Conservation (phyloP, 2,797 vertebrate species). For the Clarias laeviceps region DNA sequence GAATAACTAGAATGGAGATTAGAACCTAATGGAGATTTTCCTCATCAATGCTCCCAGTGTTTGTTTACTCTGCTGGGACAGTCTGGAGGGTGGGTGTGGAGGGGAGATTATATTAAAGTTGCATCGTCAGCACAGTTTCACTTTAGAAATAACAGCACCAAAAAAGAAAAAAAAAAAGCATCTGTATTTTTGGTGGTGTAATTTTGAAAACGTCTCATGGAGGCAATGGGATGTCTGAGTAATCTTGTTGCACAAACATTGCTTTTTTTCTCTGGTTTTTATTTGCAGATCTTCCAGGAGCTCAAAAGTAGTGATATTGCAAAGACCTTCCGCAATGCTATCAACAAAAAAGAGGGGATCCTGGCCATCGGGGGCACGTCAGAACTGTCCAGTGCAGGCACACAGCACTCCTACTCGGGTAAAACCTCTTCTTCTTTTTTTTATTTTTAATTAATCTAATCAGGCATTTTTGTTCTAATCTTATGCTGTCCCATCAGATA, state of each 20-base stretch:
- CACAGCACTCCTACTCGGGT: constrained; percentile 96
- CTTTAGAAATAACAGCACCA: neutral
- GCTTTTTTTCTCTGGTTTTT: constrained; percentile 17
- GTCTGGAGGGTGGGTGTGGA: constrained; percentile 1
- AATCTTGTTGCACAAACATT: neutral
- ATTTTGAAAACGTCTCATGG: neutral
- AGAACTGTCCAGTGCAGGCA: constrained; percentile 91
- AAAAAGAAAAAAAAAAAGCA: neutral
- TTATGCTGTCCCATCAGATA: neutral
- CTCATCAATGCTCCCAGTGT: constrained; percentile 4
- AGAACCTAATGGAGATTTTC: neutral
- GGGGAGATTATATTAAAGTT: constrained; percentile 38
- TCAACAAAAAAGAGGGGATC: constrained; percentile 96
- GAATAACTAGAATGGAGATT: too few relatives aligned
- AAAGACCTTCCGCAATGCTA: constrained; percentile 91
- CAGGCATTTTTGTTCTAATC: neutral
- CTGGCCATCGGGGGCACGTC: constrained; percentile 95
- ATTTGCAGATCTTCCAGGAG: constrained; percentile 88
- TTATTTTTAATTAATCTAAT: neutral
- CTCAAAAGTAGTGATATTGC: constrained; percentile 89
- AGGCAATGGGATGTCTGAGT: neutral
- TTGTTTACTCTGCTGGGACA: constrained; percentile 40
- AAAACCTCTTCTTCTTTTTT: neutral
- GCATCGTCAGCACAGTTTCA: constrained; percentile 6
- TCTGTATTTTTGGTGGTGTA: neutral